Base-by-base conservation (phyloP, 2,113 vertebrate genomes). In the Ochotona princeps region DNA sequence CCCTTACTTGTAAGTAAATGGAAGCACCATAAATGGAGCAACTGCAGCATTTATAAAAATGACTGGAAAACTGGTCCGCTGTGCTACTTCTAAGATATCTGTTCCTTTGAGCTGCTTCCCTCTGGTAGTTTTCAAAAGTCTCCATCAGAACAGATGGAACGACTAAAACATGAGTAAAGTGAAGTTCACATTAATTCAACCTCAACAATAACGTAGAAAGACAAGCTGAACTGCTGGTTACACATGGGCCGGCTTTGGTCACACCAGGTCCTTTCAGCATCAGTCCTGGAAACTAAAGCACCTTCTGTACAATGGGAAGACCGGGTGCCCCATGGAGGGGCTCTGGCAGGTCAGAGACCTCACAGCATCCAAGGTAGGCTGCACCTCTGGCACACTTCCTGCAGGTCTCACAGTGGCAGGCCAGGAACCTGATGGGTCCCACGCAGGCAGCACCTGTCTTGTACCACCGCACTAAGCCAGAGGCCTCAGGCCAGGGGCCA, bases 91-190 rank as follows among this genome's bases (percentile, higher is more conserved):
- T 21, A 30, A 18, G 61, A 69, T 18, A 30, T 20, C 65, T 60
- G 23, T 66, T 67, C 12, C 38, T 61, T 44, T 83, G n/a, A 65
- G 11, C 0, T 30, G 49, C 20, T 84, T 61, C 23, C 30, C 2
- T 13, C 11, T 1, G 18, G 15, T 3, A 32, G 4, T 67, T 94
- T 92, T 91, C 18, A 65, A 73, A 69, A 75, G 90, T 85, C 88
- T 51, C 60, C 47, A 95, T 91, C 94, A 96, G 96, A 97, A 83
- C 0, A 7, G n/a, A 7, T 67, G 14, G 9, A 65, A 54, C 76
- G 74, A 95, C 95, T 89, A 94, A 80, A 67, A 28, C 57, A 75
- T 82, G 82, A 63, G n/a, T 72, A 35, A 76, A 89, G 63, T 54
- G 54, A 3, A 67, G 61, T 35, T 92, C 78, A 93, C 0, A 73